Evolutionary conservation across 2,888 invertebrate species (phyloP).

Genomic region (Gisinianus flammeolus): DNA sequence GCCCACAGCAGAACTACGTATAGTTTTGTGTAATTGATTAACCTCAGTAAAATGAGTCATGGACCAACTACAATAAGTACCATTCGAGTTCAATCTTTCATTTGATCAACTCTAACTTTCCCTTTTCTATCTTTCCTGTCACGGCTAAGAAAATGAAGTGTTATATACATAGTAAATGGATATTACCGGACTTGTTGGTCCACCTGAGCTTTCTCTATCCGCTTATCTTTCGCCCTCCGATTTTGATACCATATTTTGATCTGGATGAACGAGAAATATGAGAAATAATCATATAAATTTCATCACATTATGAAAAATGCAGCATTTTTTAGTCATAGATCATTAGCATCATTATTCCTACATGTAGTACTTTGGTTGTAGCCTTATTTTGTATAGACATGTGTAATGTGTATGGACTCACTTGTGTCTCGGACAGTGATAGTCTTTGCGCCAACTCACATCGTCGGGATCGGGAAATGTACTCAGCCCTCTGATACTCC

Average conservation of each 20-base stretch:
- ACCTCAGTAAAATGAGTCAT: not conserved
- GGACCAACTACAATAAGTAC: not conserved
- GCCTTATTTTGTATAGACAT: not conserved
- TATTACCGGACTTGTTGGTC: slow-evolving; percentile 80
- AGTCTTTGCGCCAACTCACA: slow-evolving; percentile 78
- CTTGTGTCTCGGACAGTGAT: slow-evolving; percentile 71
- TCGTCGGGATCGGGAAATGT: slow-evolving; percentile 84
- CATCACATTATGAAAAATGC: not conserved
- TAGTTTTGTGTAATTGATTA: too few species aligned
- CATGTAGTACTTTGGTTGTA: not conserved
- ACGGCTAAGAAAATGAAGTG: too few species aligned
- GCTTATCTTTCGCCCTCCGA: slow-evolving; percentile 91
- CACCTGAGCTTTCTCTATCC: slow-evolving; percentile 93
- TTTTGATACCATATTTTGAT: slow-evolving; percentile 95
- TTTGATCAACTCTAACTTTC: too few species aligned
- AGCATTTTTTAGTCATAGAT: not conserved
- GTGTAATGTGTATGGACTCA: slow-evolving; percentile 1
- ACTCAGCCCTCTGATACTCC: slow-evolving; percentile 90
- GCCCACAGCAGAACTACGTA: too few species aligned
- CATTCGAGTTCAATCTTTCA: too few species aligned
- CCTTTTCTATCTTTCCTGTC: too few species aligned
- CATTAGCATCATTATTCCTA: not conserved
- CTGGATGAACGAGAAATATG: slow-evolving; percentile 61
- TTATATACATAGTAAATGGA: too few species aligned
- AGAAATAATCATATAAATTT: not conserved